Evolutionary conservation across 2,797 vertebrate species (phyloP), one percentile per base, ranked within the genome.

Genomic region (Chaenodraco wilsoni): DNA sequence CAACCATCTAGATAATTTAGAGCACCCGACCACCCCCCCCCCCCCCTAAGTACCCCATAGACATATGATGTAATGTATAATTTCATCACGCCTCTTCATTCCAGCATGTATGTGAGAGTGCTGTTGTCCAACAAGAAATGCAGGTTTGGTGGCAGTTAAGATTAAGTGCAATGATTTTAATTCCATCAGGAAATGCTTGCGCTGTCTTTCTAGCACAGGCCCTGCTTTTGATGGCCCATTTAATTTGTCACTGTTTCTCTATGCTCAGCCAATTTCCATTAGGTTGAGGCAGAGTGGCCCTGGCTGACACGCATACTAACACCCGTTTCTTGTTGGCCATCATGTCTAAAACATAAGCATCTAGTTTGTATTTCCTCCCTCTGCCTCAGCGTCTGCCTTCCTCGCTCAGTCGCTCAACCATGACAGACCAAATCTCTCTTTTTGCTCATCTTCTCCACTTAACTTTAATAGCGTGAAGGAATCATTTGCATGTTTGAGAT

Each of bases 401-500:
- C 67, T 79, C 27, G 9, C 79, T 83, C 78, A 72, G 61, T 78
- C 19, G 52, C 63, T 90, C 78, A 87, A 72, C 69, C 84, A 60
- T 86, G 89, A 86, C 79, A 79, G 76, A 78, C 82, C 72, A 77
- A 84, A 87, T 78, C 75, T 84, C 13, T 55, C 69, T 78, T 86
- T 86, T 76, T 75, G 65, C 76, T 88, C 82, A 77, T 89, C 72
- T 82, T 73, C 75, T 44, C 65, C 79, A 79, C 79, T 88, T 89
- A 90, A 87, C 70, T 87, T 84, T 84, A 86, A 86, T 87, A 79
- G 84, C 72, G 73, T 78, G 78, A 78, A 84, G 63, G 79, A 85
- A 86, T 86, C 65, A 89, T 89, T 90, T 89, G 81, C 84, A 89
- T 88, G 72, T 86, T 83, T 83, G 46, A 84, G 79, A 88, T 90